A percentile compares a stretch with the other conserved stretches of the same genome.
phyloP scores from a whole-genome alignment of 2,113 vertebrate species.

The Crotophaga sulcirostris region DNA sequence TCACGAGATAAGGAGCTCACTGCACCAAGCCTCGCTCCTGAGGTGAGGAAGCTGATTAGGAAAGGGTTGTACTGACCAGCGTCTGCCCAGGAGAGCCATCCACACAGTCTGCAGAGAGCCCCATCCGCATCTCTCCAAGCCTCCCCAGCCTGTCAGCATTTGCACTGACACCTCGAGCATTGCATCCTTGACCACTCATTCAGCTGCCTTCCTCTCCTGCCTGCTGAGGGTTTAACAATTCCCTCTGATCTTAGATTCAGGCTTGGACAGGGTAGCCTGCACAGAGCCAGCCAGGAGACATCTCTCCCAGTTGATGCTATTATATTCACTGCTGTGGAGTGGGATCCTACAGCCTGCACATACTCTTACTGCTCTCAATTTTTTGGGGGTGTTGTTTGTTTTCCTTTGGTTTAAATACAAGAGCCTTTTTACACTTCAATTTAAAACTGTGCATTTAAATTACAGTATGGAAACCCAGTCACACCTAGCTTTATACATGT shows the following conservation, averaged over 20 bases:
- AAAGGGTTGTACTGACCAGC: background rate
- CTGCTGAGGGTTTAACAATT: background rate
- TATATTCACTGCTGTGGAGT: background rate
- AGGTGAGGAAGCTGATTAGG: background rate
- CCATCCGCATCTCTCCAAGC: rapidly evolving
- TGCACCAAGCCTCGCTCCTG: background rate
- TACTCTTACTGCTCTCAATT: background rate
- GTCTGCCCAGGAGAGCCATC: rapidly evolving
- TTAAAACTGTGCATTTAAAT: background rate
- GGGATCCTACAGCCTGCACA: background rate
- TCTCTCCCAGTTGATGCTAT: background rate
- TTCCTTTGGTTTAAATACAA: background rate
- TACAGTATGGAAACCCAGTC: background rate
- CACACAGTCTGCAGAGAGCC: rapidly evolving
- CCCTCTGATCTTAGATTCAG: background rate
- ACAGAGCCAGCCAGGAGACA: background rate
- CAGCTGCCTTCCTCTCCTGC: background rate
- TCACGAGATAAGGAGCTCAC: background rate
- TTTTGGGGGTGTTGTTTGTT: background rate
- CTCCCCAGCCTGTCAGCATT: background rate
- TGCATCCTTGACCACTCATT: background rate
- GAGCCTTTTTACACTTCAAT: background rate
- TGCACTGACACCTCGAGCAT: background rate
- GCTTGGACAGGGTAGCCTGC: background rate
- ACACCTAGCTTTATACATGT: background rate